These are phyloP conservation scores for Gasterosteus nipponicus DNA, from an alignment of 2,113 vertebrate genomes.

Conservation along the genomic window DNA sequence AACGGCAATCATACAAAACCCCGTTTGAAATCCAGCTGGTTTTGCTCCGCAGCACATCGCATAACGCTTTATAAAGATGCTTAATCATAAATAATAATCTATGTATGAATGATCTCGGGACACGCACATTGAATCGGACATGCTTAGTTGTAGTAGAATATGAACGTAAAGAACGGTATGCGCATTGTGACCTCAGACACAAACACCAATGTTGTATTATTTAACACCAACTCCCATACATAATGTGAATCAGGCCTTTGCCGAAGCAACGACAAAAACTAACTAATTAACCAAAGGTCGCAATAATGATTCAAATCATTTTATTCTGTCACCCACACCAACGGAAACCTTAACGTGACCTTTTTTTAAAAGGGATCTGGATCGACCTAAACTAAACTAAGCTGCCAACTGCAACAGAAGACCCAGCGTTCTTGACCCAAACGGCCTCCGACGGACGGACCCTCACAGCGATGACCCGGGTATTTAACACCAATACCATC, in stretches of 20 bases:
- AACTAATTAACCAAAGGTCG: not conserved
- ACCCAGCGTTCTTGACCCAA: not conserved
- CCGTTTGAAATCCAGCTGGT: not conserved
- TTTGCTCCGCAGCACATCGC: not conserved
- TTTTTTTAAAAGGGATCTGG: conserved; percentile 1
- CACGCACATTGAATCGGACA: not conserved
- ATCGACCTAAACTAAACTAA: not conserved
- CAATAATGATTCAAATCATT: rapidly evolving
- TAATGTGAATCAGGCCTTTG: rapidly evolving
- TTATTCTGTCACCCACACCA: too few relatives aligned
- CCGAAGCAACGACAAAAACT: not conserved
- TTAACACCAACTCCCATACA: rapidly evolving
- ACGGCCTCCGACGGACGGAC: not conserved
- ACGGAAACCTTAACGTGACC: not conserved
- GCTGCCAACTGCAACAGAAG: not conserved
- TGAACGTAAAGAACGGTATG: conserved; percentile 13
- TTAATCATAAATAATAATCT: too few relatives aligned
- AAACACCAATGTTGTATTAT: not conserved
- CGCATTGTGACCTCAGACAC: not conserved
- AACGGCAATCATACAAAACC: not conserved
- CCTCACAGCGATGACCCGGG: rapidly evolving
- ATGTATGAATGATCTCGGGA: not conserved
- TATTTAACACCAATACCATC: not conserved
- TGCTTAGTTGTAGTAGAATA: not conserved
- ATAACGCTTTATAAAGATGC: rapidly evolving